Evolutionary conservation across 2,888 invertebrate genomes (phyloP).

Genomic region (Pyrrhosoma nymphula): DNA sequence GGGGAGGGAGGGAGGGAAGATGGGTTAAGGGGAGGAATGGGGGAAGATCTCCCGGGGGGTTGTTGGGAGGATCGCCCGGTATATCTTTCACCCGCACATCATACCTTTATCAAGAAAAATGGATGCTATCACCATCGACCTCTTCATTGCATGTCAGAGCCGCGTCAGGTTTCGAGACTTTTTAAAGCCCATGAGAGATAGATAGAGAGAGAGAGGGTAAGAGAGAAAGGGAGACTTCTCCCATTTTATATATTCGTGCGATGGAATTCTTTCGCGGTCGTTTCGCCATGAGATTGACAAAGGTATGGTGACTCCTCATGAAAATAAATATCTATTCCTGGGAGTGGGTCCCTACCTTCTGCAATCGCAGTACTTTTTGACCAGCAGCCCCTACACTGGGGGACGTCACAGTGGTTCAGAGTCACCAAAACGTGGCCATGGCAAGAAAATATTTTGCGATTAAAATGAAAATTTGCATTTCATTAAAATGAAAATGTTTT

Average conservation of each 20-base stretch:
- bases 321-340: not conserved
- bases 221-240: not conserved
- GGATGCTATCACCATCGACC: not conserved
- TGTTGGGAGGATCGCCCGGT: conserved; percentile 11
- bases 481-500: too few relatives aligned
- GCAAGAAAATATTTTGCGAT: too few relatives aligned
- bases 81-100: not conserved
- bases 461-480: too few relatives aligned
- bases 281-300: not conserved
- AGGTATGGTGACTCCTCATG: not conserved
- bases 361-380: too few relatives aligned
- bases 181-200: not conserved
- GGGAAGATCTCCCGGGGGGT: not conserved
- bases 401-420: too few relatives aligned
- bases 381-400: too few relatives aligned
- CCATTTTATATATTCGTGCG: not conserved
- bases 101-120: not conserved
- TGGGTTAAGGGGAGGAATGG: too few relatives aligned
- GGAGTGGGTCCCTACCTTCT: not conserved
- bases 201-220: too few relatives aligned
- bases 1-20: not conserved
- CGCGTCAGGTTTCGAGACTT: conserved; percentile 18
- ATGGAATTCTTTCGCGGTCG: not conserved
- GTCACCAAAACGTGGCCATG: too few relatives aligned
- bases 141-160: not conserved